Conservation (phyloP, 2,113 vertebrate species). For the Lampris megalopsis region DNA sequence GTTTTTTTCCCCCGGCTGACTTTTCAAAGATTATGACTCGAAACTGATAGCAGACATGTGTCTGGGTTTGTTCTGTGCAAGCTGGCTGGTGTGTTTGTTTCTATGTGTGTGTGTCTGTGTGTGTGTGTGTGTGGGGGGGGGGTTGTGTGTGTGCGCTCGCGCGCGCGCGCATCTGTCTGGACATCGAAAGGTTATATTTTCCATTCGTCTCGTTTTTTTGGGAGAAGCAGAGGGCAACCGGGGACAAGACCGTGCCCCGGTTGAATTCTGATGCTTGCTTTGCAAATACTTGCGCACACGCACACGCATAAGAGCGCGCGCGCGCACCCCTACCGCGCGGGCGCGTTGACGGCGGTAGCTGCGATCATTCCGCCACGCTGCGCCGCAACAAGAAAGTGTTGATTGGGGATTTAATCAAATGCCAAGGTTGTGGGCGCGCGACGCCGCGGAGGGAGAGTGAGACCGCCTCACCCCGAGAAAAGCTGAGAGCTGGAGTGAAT, state of each 20-base stretch:
- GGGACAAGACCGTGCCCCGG: slow-evolving; percentile 34
- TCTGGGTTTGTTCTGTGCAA: too few relatives aligned
- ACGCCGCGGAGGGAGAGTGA: too few relatives aligned
- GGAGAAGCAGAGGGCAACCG: slow-evolving; percentile 35
- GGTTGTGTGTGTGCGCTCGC: background rate
- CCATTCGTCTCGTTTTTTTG: slow-evolving; percentile 65
- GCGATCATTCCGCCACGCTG: too few relatives aligned
- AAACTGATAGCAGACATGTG: too few relatives aligned
- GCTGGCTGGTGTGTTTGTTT: background rate
- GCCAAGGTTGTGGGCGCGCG: slow-evolving; percentile 26
- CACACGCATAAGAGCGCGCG: background rate
- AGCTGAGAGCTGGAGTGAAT: slow-evolving; percentile 4
- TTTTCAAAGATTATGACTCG: too few relatives aligned
- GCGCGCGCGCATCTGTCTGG: slow-evolving; percentile 46
- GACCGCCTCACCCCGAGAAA: too few relatives aligned
- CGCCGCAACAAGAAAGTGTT: slow-evolving; percentile 16
- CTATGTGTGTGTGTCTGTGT: background rate
- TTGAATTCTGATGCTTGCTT: slow-evolving; percentile 59
- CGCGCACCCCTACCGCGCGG: background rate
- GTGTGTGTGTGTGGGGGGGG: slow-evolving; percentile 30
- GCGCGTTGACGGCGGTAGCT: too few relatives aligned
- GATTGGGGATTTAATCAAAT: slow-evolving; percentile 57
- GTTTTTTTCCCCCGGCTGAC: too few relatives aligned
- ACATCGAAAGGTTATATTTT: slow-evolving; percentile 76
- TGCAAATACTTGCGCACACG: background rate